Conservation (phyloP, 64 coral and sea anemone genomes). For the Pachyseris speciosa region DNA sequence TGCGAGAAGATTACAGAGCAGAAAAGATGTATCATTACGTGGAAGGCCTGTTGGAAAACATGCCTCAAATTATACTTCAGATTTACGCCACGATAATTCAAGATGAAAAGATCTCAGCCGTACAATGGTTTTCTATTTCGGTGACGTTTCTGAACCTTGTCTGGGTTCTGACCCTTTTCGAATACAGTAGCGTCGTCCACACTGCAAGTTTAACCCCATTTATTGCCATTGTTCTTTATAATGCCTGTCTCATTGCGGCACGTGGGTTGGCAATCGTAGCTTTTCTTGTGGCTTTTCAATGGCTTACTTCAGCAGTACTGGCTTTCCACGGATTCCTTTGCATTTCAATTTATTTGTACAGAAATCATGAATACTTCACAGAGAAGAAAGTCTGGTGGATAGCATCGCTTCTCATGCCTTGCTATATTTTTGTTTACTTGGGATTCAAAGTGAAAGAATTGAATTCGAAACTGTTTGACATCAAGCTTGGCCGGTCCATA, state of each 20-base stretch:
- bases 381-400: slow-evolving; percentile 74
- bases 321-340: slow-evolving; percentile 39
- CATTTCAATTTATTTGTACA: slow-evolving; percentile 41
- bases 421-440: slow-evolving; percentile 61
- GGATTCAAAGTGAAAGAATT: slow-evolving; percentile 73
- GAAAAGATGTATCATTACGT: slow-evolving; percentile 48
- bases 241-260: slow-evolving; percentile 40
- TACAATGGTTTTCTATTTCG: slow-evolving; percentile 53
- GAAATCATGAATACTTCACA: slow-evolving; percentile 36
- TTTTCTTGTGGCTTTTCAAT: slow-evolving; percentile 48
- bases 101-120: slow-evolving; percentile 1
- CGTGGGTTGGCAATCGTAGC: slow-evolving; percentile 60
- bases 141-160: slow-evolving; percentile 47
- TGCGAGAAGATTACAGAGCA: slow-evolving; percentile 29
- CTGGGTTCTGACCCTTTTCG: slow-evolving; percentile 35
- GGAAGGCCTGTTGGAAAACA: slow-evolving; percentile 61
- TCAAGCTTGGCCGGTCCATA: slow-evolving; percentile 54
- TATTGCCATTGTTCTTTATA: slow-evolving; percentile 32
- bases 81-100: slow-evolving; percentile 43
- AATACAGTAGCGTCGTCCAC: slow-evolving; percentile 31
- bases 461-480: slow-evolving; percentile 34
- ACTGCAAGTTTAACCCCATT: slow-evolving; percentile 7
- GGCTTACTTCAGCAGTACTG: slow-evolving; percentile 50
- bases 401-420: slow-evolving; percentile 45
- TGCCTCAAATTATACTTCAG: slow-evolving; percentile 69